Evolutionary conservation across 1,140 invertebrate species (phyloP), one percentile per base, ranked within the genome.

Genomic region (Melipona quadrifasciata): DNA sequence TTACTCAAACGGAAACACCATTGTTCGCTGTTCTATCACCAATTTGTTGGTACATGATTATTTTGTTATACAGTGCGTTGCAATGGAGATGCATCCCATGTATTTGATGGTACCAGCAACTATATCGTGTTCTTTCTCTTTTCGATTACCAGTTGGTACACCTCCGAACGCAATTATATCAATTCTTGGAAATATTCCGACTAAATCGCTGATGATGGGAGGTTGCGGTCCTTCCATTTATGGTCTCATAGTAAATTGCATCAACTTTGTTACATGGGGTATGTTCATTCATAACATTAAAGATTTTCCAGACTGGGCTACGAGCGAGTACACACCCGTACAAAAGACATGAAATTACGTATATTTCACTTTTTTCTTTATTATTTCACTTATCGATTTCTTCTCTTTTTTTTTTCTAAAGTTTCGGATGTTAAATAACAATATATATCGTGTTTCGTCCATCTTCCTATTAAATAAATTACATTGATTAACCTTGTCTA

Each of bases 151-250:
- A 0, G 97, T 98, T 8, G 96, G 96, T 8, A 97, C 97, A 0
- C 98, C 98, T 16, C 98, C 98, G 64, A 99, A 99, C 94, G 98
- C 98, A 3, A 97, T 99, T 84, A 97, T 98, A 2, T 97, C 97
- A 19, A 96, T 96, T 2, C 96, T 96, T 51, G 97, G 96, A 1
- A 95, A 96, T 86, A 96, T 98, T 90, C 95, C 95, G 55, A 96
- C 96, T 1, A 95, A 95, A 80, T 96, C 96, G 90, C 97, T 98
- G 95, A 96, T 97, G 67, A 85, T 92, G 39, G 94, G 91, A 67
- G 95, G 95, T 1, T 88, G 94, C 21, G 90, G 89, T 0, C 92
- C 94, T 31, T 80, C 92, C 0, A 61, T 94, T 12, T 95, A 94
- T 31, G 86, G 92, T n/a, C 70, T 94, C 8, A 24, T 93, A 12